Conservation (phyloP, 2,888 invertebrate genomes). For the Orthosia cruda region DNA sequence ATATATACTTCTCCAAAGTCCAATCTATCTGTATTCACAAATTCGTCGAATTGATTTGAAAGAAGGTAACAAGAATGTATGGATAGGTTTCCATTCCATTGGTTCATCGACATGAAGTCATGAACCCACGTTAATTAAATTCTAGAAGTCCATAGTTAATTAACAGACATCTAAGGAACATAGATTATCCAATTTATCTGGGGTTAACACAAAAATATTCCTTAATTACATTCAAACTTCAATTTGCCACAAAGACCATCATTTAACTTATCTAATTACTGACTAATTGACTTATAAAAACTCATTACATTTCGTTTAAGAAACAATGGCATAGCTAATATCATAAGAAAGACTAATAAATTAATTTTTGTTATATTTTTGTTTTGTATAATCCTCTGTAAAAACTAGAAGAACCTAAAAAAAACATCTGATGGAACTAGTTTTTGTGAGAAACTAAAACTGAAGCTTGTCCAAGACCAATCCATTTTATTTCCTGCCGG, state of each 20-base stretch:
- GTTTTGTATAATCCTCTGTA: not conserved
- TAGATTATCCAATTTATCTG: not conserved
- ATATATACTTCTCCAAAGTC: too few relatives aligned
- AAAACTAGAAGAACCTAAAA: not conserved
- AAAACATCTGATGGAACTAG: not conserved
- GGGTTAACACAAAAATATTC: constrained; percentile 8
- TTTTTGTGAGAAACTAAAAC: not conserved
- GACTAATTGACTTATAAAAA: constrained; percentile 50
- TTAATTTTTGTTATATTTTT: not conserved
- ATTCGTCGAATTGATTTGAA: too few relatives aligned
- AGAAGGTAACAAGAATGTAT: too few relatives aligned
- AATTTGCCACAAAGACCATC: constrained; percentile 40
- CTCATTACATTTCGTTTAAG: constrained; percentile 39
- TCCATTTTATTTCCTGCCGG: too few relatives aligned
- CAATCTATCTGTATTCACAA: too few relatives aligned
- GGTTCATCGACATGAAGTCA: too few relatives aligned
- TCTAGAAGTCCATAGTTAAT: not conserved
- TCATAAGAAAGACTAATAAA: constrained; percentile 18
- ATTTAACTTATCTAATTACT: constrained; percentile 45
- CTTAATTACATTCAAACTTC: constrained; percentile 29
- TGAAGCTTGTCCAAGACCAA: not conserved
- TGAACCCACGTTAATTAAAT: not conserved
- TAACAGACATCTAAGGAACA: not conserved
- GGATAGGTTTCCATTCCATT: not conserved
- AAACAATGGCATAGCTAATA: constrained; percentile 14